These are phyloP conservation scores for Drosophila nigrodunni DNA, from an alignment of 1,140 invertebrate genomes.

Conservation along the genomic window DNA sequence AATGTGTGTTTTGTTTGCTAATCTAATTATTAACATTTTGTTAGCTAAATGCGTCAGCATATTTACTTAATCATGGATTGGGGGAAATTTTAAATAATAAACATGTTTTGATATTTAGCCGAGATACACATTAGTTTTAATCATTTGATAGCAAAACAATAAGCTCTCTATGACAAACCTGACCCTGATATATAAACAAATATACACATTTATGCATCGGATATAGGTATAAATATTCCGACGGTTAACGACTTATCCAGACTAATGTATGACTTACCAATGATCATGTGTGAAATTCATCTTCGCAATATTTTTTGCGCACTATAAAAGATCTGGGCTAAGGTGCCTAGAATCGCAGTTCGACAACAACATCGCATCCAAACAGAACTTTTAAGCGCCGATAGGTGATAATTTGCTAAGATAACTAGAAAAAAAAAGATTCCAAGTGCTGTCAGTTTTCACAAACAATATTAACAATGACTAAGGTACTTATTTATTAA, in stretches of 20 bases:
- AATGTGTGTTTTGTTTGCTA: conserved; percentile 36
- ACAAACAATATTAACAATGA: conserved; percentile 60
- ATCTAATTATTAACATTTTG: conserved; percentile 48
- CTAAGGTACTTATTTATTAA: conserved; percentile 48
- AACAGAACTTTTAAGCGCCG: conserved; percentile 32
- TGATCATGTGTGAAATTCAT: conserved; percentile 76
- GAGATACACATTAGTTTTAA: conserved; percentile 18
- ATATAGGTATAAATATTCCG: conserved; percentile 31
- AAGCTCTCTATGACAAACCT: conserved; percentile 12
- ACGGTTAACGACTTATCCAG: conserved; percentile 65
- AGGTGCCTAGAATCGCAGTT: conserved; percentile 51
- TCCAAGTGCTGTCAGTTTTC: conserved; percentile 44
- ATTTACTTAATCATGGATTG: conserved; percentile 23
- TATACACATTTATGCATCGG: not conserved
- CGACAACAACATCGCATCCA: conserved; percentile 51
- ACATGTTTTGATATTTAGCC: conserved; percentile 24
- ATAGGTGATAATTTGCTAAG: conserved; percentile 63
- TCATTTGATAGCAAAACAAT: conserved; percentile 27
- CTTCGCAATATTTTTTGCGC: conserved; percentile 50
- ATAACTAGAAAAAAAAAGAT: conserved; percentile 18
- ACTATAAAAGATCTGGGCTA: conserved; percentile 64
- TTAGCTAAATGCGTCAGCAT: conserved; percentile 51
- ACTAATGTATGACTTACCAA: conserved; percentile 67
- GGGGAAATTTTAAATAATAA: conserved; percentile 22
- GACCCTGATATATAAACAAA: conserved; percentile 47